phyloP scores from a whole-genome alignment of 2,113 vertebrate species.

The Syngnathus scovelli region DNA sequence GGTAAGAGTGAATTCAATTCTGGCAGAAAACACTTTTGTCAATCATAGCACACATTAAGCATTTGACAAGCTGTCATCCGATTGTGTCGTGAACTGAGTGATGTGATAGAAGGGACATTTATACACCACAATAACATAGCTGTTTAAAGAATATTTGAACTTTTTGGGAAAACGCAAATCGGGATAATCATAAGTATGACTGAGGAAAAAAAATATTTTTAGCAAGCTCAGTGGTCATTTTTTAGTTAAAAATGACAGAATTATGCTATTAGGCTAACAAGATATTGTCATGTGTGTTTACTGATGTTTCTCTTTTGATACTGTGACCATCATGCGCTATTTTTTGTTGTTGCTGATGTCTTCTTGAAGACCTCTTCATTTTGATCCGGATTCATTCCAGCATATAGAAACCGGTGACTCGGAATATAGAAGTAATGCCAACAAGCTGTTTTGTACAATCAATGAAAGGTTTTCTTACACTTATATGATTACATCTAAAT shows the following conservation, averaged over 20 bases:
- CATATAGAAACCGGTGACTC: not conserved
- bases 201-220: not conserved
- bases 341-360: not conserved
- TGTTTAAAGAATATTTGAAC: not conserved
- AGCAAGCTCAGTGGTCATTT: not conserved
- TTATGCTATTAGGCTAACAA: not conserved
- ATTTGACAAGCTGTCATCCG: constrained; percentile 42
- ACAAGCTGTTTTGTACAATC: not conserved
- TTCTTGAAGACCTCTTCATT: not conserved
- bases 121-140: not conserved
- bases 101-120: constrained; percentile 42
- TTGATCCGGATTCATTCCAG: not conserved
- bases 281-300: not conserved
- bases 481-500: not conserved
- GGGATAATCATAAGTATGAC: not conserved
- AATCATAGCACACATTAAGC: constrained; percentile 46
- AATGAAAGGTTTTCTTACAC: not conserved
- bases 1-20: no score
- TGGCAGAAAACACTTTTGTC: constrained; percentile 47
- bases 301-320: not conserved
- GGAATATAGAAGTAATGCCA: not conserved
- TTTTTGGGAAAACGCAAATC: not conserved
- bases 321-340: no score
- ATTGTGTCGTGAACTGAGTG: constrained; percentile 33
- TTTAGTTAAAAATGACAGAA: not conserved